A percentile compares a stretch with the other conserved stretches of the same genome.
Conservation (phyloP, 2,888 invertebrate species). For the Patella pellucida region DNA sequence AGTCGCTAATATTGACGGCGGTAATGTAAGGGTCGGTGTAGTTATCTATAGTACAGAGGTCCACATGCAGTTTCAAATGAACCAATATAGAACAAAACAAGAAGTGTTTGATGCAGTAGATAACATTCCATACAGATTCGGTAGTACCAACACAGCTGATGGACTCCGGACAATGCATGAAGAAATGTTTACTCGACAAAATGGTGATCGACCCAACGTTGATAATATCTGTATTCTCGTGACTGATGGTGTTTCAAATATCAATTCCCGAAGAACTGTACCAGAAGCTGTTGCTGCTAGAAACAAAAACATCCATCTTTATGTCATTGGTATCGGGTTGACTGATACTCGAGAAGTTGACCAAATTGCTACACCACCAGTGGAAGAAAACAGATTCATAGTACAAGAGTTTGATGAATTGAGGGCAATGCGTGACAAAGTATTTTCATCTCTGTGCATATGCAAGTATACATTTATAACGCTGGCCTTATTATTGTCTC, state of each 20-base stretch:
- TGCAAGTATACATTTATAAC: conserved; percentile 31
- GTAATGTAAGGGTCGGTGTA: conserved; percentile 47
- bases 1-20: conserved; percentile 36
- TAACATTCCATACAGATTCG: conserved; percentile 32
- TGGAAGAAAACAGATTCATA: conserved; percentile 41
- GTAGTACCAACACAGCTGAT: conserved; percentile 49
- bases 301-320: conserved; percentile 44
- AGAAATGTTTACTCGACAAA: conserved; percentile 44
- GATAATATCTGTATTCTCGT: conserved; percentile 46
- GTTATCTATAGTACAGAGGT: conserved; percentile 43
- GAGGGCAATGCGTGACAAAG: conserved; percentile 29
- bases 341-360: conserved; percentile 53
- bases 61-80: conserved; percentile 42
- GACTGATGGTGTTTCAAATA: conserved; percentile 53
- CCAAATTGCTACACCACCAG: conserved; percentile 51
- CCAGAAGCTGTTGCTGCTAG: conserved; percentile 39
- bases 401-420: conserved; percentile 46
- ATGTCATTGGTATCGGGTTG: conserved; percentile 55
- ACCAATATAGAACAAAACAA: conserved; percentile 30
- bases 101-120: conserved; percentile 35
- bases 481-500: no score
- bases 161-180: conserved; percentile 44
- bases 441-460: conserved; percentile 39
- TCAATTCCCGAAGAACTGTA: conserved; percentile 41
- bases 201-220: conserved; percentile 40